Conservation (phyloP, 2,113 vertebrate species). For the Mustelus asterias region DNA sequence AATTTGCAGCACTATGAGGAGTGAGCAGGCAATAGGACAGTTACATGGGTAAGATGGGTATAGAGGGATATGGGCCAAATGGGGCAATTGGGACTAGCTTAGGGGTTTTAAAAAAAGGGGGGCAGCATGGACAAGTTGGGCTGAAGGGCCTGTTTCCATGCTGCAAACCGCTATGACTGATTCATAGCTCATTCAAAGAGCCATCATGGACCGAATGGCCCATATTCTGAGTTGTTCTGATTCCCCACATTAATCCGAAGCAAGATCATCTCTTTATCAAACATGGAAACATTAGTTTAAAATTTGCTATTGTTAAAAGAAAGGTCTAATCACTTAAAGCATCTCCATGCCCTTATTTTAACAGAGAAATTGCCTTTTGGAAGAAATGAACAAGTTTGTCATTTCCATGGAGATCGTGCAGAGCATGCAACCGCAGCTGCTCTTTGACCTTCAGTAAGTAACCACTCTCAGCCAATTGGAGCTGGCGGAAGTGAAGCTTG, state of each 20-base stretch:
- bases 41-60: too few relatives aligned
- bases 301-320: background rate
- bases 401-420: slow-evolving; percentile 56
- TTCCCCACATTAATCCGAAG: background rate
- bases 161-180: too few relatives aligned
- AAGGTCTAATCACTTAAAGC: background rate
- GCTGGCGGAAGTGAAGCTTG: too few relatives aligned
- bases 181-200: background rate
- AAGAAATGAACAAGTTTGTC: slow-evolving; percentile 51
- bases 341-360: background rate
- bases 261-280: background rate
- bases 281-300: background rate
- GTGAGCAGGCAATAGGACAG: background rate
- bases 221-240: background rate
- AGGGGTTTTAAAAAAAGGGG: too few relatives aligned
- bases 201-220: background rate
- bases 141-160: too few relatives aligned
- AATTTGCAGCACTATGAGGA: background rate
- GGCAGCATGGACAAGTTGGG: too few relatives aligned
- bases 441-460: slow-evolving; percentile 63
- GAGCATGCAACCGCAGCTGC: slow-evolving; percentile 58
- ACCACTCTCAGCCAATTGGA: too few relatives aligned
- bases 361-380: slow-evolving; percentile 61
- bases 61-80: too few relatives aligned
- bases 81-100: too few relatives aligned